Base-by-base conservation (phyloP, 2,888 invertebrate species). In the Dicycla oo region DNA sequence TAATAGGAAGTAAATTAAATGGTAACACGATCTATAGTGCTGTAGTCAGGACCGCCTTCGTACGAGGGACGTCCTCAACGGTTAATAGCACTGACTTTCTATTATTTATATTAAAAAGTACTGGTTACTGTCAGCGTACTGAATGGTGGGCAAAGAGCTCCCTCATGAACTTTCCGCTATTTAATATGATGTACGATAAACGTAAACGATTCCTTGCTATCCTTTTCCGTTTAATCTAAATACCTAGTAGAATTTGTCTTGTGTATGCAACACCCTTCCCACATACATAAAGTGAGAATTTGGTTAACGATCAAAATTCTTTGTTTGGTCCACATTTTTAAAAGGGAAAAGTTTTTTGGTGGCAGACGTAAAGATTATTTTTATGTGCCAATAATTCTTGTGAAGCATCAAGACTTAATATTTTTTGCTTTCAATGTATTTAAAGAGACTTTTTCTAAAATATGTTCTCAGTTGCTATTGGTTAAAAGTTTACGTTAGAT, bases 221-320 rank as follows among this genome's bases (percentile, higher is more conserved):
- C 90, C 91, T 88, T 91, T 90, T 89, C 89, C 86, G 86, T 90
- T 91, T 89, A 89, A 91, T 93, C 91, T 91, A 90, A 91, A 92
- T 92, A 89, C 90, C 89, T 92, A 91, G 83, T 82, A 79, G 79
- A 82, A 78, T 84, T 82, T 83, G 76, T 82, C 75, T 82, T 82
- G 70, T 77, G 74, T 82, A 73, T 73, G 45, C 68, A 60, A 45
- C n/a, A n/a, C n/a, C 57, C 54, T 67, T 61, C 65, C 63, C 62
- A 78, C 56, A 67, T 66, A 72, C 53, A 51, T 70, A 58, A 53
- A 68, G 51, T 70, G 57, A 18, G 43, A 54, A 63, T 73, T 70
- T 70, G 40, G 61, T 51, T 45, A 58, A 73, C 67, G 26, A 64
- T 43, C 56, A 58, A 7, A 23, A 70, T 63, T 51, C 26, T 71